Percentiles rank a stretch among this genome's conserved stretches.
Conservation (phyloP, 2,888 invertebrate species). For the Gisinianus flammeolus region DNA sequence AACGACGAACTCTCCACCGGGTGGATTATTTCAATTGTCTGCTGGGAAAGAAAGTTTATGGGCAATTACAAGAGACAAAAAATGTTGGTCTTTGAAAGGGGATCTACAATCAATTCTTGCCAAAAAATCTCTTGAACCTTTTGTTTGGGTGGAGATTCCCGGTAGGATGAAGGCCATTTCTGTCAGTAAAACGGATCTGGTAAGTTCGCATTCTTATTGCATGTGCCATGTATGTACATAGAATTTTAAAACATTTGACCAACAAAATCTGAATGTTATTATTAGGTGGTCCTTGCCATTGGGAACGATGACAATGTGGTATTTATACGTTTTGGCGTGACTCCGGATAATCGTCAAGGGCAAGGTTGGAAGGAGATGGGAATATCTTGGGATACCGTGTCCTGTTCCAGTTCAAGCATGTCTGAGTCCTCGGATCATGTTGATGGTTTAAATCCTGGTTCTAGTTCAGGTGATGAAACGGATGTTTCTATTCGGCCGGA, state of each 20-base stretch:
- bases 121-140: conserved; percentile 24
- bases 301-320: conserved; percentile 49
- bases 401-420: conserved; percentile 40
- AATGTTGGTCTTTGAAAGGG: conserved; percentile 57
- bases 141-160: conserved; percentile 57
- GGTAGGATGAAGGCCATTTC: conserved; percentile 54
- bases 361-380: conserved; percentile 54
- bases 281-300: conserved; percentile 51
- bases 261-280: neutral
- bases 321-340: conserved; percentile 47
- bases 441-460: conserved; percentile 31
- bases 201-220: too few species aligned
- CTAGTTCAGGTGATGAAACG: neutral
- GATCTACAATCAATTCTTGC: conserved; percentile 42
- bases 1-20: conserved; percentile 62
- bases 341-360: conserved; percentile 50
- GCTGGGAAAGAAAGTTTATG: conserved; percentile 81
- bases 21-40: conserved; percentile 69
- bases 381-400: conserved; percentile 49
- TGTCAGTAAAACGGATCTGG: conserved; percentile 52
- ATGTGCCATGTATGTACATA: too few species aligned
- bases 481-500: conserved; percentile 42
- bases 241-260: conserved; percentile 8
- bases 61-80: conserved; percentile 77
- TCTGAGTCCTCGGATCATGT: conserved; percentile 49